Evolutionary conservation across 2,888 invertebrate genomes (phyloP).

Genomic region (Thymelicus sylvestris): DNA sequence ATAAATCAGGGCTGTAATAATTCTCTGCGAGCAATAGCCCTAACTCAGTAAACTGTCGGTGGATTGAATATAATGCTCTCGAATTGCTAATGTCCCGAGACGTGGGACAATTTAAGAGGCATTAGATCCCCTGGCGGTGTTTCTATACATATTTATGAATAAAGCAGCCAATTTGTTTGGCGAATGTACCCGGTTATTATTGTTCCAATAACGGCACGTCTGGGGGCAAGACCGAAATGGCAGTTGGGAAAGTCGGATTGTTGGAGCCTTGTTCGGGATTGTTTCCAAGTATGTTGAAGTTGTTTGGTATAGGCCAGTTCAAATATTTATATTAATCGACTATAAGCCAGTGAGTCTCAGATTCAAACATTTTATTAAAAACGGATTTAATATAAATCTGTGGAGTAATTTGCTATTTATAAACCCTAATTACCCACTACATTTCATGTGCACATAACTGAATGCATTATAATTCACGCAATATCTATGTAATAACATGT

Average conservation of each 20-base stretch:
- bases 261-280: conserved; percentile 7
- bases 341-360: too few species aligned
- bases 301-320: too few species aligned
- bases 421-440: too few species aligned
- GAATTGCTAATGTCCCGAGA: conserved; percentile 59
- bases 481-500: too few species aligned
- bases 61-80: conserved; percentile 69
- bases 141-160: conserved; percentile 74
- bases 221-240: conserved; percentile 11
- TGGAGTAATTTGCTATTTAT: too few species aligned
- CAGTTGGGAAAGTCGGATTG: conserved; percentile 14
- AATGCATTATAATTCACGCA: too few species aligned
- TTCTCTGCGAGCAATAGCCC: conserved; percentile 51
- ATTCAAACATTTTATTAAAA: too few species aligned
- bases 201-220: conserved; percentile 17
- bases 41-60: conserved; percentile 54
- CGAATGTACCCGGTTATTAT: conserved; percentile 11
- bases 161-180: conserved; percentile 38
- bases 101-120: conserved; percentile 63
- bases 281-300: not conserved
- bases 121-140: conserved; percentile 65
- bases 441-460: too few species aligned
- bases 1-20: conserved; percentile 66
- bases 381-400: too few species aligned
- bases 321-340: too few species aligned